Evolutionary conservation across 2,113 vertebrate species (phyloP).

Genomic region (Benitochromis conjunctus): DNA sequence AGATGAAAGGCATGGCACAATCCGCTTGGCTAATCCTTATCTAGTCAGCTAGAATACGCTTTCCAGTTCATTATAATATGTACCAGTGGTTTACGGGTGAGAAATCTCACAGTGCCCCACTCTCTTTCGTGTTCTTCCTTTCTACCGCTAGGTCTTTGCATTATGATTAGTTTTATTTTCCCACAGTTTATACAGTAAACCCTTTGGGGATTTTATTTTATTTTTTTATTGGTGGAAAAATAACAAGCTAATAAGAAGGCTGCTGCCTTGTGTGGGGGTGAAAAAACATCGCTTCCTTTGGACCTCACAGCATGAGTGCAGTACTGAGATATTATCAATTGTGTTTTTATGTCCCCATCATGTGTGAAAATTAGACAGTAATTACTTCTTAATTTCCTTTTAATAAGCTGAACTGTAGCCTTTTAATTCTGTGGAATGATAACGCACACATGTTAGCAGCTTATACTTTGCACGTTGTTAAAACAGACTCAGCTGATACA

Average conservation of each 20-base stretch:
- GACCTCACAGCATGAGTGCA: conserved; percentile 1
- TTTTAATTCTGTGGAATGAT: neutral
- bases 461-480: neutral
- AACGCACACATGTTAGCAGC: neutral
- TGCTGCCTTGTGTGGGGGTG: conserved; percentile 4
- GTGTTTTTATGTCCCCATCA: neutral
- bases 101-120: neutral
- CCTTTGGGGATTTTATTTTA: conserved; percentile 13
- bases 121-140: neutral
- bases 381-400: conserved; percentile 17
- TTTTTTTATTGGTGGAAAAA: conserved; percentile 39
- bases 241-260: conserved; percentile 41
- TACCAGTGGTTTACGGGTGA: conserved; percentile 17
- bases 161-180: conserved; percentile 32
- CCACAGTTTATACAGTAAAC: conserved; percentile 25
- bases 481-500: neutral
- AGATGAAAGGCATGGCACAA: conserved; percentile 57
- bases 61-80: neutral
- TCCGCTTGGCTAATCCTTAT: conserved; percentile 59
- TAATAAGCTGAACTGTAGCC: neutral
- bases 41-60: conserved; percentile 38
- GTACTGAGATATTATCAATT: conserved; percentile 5
- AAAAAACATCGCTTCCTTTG: conserved; percentile 39
- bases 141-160: neutral
- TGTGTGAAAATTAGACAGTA: conserved; percentile 12